phyloP scores from a whole-genome alignment of 1,140 invertebrate species.

The Drosophila bocqueti region DNA sequence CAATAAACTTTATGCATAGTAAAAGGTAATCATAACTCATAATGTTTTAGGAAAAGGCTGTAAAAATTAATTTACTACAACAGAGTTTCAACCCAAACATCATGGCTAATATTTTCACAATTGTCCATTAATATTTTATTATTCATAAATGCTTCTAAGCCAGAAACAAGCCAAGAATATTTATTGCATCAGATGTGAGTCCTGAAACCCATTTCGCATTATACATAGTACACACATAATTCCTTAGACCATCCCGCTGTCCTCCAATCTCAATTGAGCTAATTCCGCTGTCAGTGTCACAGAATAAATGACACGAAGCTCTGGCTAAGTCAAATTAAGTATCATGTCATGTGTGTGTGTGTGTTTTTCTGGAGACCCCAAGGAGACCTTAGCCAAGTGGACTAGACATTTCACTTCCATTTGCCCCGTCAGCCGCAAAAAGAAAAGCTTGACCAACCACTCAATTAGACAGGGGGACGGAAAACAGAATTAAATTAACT shows the following conservation, averaged over 20 bases:
- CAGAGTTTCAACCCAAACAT: neutral
- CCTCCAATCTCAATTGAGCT: slow-evolving; percentile 30
- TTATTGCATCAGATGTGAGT: slow-evolving; percentile 1
- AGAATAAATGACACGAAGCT: slow-evolving; percentile 36
- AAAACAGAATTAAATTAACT: slow-evolving; percentile 79
- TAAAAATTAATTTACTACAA: neutral
- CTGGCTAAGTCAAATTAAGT: slow-evolving; percentile 40
- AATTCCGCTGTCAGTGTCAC: slow-evolving; percentile 46
- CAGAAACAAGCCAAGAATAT: slow-evolving; percentile 2
- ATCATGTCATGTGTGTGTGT: slow-evolving; percentile 39
- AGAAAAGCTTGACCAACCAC: slow-evolving; percentile 58
- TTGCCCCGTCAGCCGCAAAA: slow-evolving; percentile 22
- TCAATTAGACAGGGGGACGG: slow-evolving; percentile 63
- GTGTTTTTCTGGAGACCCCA: slow-evolving; percentile 9
- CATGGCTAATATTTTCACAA: slow-evolving; percentile 2
- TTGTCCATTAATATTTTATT: slow-evolving; percentile 5
- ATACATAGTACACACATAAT: slow-evolving; percentile 14
- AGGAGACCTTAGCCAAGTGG: slow-evolving; percentile 24
- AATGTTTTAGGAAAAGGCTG: neutral
- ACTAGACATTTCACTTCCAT: slow-evolving; percentile 62
- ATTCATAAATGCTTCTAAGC: neutral
- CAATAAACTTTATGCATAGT: neutral
- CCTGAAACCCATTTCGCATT: slow-evolving; percentile 8
- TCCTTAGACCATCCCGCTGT: slow-evolving; percentile 7
- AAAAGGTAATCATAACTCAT: neutral